phyloP scores from a whole-genome alignment of 2,888 invertebrate genomes.

The Pseudanteris insignis region DNA sequence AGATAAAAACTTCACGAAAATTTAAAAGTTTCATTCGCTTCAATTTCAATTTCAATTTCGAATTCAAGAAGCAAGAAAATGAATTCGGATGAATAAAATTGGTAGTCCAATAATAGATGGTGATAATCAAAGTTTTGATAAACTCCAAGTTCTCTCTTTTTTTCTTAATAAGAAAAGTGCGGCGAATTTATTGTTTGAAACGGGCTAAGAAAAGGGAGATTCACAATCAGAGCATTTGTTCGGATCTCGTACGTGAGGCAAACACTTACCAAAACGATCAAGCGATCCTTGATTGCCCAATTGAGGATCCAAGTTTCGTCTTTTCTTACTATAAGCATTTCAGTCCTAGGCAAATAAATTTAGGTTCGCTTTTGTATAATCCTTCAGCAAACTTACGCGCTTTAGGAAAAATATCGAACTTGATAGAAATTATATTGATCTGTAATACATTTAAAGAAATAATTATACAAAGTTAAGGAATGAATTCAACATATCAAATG shows the following conservation, averaged over 20 bases:
- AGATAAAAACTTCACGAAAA: too few species aligned
- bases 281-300: conserved; percentile 50
- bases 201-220: conserved; percentile 8
- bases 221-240: conserved; percentile 34
- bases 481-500: too few species aligned
- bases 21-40: too few species aligned
- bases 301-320: conserved; percentile 36
- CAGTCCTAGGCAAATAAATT: conserved; percentile 13
- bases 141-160: not conserved
- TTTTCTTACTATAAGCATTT: conserved; percentile 14
- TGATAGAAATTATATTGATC: too few species aligned
- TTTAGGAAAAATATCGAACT: not conserved
- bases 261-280: conserved; percentile 48
- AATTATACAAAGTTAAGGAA: too few species aligned
- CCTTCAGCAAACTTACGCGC: conserved; percentile 19
- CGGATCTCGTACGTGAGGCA: conserved; percentile 39
- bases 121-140: conserved; percentile 11
- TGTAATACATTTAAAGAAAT: too few species aligned
- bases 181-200: conserved; percentile 22
- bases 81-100: not conserved
- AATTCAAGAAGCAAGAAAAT: not conserved
- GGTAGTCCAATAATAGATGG: not conserved
- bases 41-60: conserved; percentile 1
- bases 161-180: conserved; percentile 26
- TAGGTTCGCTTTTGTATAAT: conserved; percentile 13